These are phyloP conservation scores for Pagrus major DNA, from an alignment of 2,113 vertebrate species.

Conservation along the genomic window DNA sequence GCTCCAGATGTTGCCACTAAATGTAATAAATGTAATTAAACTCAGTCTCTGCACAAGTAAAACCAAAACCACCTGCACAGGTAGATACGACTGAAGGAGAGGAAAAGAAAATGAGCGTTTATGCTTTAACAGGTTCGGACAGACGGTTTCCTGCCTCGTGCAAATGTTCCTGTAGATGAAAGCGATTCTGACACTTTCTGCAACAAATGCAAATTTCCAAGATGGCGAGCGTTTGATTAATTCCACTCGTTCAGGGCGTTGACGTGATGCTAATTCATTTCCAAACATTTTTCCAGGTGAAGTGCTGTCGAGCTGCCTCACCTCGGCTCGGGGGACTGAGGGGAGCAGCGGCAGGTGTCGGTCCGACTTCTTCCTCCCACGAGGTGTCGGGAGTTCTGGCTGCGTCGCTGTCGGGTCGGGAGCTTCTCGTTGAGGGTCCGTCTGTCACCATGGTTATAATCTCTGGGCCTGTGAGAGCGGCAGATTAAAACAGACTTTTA, in stretches of 20 bases:
- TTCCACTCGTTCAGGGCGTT: neutral
- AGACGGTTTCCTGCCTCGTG: neutral
- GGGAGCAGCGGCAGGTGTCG: neutral
- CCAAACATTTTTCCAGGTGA: neutral
- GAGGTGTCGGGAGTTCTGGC: neutral
- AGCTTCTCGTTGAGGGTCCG: neutral
- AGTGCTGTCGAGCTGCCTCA: constrained; percentile 12
- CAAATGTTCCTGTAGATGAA: neutral
- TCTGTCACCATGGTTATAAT: neutral
- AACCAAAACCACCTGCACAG: too few relatives aligned
- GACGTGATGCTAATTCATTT: neutral
- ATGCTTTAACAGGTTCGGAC: too few relatives aligned
- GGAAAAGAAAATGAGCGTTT: too few relatives aligned
- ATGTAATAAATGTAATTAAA: too few relatives aligned
- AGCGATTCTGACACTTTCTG: neutral
- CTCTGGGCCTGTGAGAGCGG: neutral
- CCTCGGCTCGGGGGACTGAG: neutral
- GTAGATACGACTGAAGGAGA: too few relatives aligned
- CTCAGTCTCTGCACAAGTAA: too few relatives aligned
- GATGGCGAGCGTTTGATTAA: neutral
- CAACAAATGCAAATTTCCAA: neutral
- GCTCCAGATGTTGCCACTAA: too few relatives aligned
- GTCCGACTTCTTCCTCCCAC: neutral
- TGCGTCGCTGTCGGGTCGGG: neutral
- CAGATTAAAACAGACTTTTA: too few relatives aligned